Percentiles rank a stretch among this genome's conserved stretches.
Evolutionary conservation across 2,113 vertebrate species (phyloP).

Genomic region (Talpa occidentalis): DNA sequence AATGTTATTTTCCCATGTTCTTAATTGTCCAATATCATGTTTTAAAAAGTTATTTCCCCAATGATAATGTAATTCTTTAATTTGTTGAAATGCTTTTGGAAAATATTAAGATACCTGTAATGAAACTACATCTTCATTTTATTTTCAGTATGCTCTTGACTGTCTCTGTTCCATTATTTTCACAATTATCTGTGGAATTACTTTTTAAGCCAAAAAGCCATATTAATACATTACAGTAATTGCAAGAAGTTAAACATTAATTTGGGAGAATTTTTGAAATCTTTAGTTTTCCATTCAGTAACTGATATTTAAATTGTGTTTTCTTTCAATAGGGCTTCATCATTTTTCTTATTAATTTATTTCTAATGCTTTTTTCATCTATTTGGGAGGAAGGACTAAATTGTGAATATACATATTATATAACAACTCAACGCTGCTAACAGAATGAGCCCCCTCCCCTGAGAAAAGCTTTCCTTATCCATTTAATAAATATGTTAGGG

Average conservation of each 20-base stretch:
- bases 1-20: not conserved
- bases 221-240: not conserved
- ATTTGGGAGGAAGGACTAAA: not conserved
- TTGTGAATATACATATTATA: not conserved
- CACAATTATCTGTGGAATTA: not conserved
- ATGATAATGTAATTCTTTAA: not conserved
- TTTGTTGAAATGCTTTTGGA: not conserved
- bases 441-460: rapidly evolving
- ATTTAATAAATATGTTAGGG: not conserved
- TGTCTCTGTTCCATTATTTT: not conserved
- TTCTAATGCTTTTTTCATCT: not conserved
- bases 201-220: not conserved
- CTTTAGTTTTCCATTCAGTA: not conserved
- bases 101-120: not conserved
- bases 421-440: not conserved
- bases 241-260: not conserved
- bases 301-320: not conserved
- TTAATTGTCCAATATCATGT: not conserved
- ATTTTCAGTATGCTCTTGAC: not conserved
- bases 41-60: not conserved
- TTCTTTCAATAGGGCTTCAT: not conserved
- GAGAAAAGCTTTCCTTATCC: not conserved
- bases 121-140: not conserved
- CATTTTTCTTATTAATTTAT: not conserved
- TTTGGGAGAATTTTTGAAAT: not conserved